These are phyloP conservation scores for Conchocele bisecta DNA, from an alignment of 2,888 invertebrate species.

Conservation along the genomic window DNA sequence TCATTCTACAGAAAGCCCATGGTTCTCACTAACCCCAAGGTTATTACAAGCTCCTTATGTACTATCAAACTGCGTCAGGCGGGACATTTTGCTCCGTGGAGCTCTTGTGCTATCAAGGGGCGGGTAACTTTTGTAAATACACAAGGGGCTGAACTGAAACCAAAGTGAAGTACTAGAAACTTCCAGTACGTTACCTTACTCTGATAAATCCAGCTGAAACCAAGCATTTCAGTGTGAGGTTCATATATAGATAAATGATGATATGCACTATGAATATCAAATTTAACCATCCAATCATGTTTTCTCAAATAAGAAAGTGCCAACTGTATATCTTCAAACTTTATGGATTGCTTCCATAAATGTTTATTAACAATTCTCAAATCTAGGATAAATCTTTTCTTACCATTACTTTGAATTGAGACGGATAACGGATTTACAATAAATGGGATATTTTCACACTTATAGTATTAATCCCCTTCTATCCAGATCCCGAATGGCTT, in stretches of 20 bases:
- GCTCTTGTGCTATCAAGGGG: constrained; percentile 12
- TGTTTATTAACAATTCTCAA: constrained; percentile 40
- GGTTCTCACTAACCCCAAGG: no score
- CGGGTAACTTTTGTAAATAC: constrained; percentile 41
- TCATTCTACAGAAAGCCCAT: no score
- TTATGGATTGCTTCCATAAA: constrained; percentile 30
- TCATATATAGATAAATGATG: constrained; percentile 22
- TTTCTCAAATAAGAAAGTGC: constrained; percentile 2
- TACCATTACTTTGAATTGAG: constrained; percentile 20
- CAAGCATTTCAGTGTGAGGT: constrained; percentile 19
- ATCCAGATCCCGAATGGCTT: constrained; percentile 36
- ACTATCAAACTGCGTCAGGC: no score
- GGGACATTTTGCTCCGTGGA: no score
- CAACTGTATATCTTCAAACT: constrained; percentile 36
- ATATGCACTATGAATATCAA: constrained; percentile 29
- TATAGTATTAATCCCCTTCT: constrained; percentile 11
- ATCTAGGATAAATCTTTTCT: constrained; percentile 47
- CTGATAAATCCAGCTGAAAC: constrained; percentile 14
- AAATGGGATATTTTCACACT: constrained; percentile 5
- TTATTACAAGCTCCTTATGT: no score
- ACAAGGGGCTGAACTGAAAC: constrained; percentile 27
- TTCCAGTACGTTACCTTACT: constrained; percentile 3
- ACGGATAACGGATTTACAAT: constrained; percentile 42
- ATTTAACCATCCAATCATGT: constrained; percentile 17
- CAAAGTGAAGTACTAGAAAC: constrained; percentile 47